Percentiles rank a stretch among this genome's conserved stretches.
phyloP scores from a whole-genome alignment of 2,113 vertebrate genomes.

The Rissa tridactyla region DNA sequence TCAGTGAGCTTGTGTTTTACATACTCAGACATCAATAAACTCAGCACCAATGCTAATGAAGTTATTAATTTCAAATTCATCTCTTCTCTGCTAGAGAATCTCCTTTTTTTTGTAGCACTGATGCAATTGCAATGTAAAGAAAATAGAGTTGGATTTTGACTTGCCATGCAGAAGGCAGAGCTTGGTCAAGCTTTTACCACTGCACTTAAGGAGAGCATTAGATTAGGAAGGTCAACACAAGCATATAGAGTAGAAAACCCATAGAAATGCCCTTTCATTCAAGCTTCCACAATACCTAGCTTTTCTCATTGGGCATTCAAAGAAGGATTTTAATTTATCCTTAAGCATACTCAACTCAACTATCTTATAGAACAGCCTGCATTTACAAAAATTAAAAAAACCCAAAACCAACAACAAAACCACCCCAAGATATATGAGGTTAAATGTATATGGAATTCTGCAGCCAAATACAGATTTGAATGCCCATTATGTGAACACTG shows the following conservation, averaged over 20 bases:
- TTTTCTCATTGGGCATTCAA: neutral
- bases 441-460: neutral
- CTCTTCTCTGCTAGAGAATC: neutral
- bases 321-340: neutral
- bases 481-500: neutral
- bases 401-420: neutral
- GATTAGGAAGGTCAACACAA: neutral
- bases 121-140: neutral
- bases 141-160: neutral
- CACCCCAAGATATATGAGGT: neutral
- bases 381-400: neutral
- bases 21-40: neutral
- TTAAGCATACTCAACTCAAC: neutral
- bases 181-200: neutral
- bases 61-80: neutral
- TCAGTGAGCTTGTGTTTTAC: neutral
- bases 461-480: neutral
- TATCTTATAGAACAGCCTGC: neutral
- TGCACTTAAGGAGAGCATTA: neutral
- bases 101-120: neutral
- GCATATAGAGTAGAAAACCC: neutral
- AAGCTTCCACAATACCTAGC: neutral
- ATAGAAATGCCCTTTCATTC: neutral
- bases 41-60: neutral
- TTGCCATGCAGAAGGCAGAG: neutral